Percentiles rank a stretch among this genome's conserved stretches.
Conservation (phyloP, 64 coral and sea anemone genomes). For the Porites australiensis region DNA sequence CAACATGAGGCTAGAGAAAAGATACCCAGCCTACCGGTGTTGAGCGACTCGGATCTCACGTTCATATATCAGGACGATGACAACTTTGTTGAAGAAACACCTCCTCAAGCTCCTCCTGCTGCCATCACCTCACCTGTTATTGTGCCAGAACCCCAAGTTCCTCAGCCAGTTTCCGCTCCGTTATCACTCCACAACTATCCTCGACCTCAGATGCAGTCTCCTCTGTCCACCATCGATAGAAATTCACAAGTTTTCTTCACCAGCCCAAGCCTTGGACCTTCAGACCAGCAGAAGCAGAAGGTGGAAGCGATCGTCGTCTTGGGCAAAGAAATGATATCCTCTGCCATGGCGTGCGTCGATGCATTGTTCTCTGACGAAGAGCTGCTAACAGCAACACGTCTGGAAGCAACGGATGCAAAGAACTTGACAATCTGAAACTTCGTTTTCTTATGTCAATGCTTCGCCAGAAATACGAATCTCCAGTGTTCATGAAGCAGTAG, state of each 20-base stretch:
- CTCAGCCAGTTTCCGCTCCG: neutral
- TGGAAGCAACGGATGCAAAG: no score
- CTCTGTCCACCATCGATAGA: neutral
- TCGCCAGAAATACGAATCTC: no score
- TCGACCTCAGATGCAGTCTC: neutral
- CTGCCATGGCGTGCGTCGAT: no score
- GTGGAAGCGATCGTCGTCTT: neutral
- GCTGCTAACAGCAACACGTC: no score
- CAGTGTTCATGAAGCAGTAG: no score
- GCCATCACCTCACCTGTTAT: conserved; percentile 4
- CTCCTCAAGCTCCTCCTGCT: neutral
- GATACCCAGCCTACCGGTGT: neutral
- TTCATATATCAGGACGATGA: neutral
- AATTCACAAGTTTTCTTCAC: neutral
- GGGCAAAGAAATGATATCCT: no score
- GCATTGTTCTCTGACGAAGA: no score
- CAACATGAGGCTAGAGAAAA: neutral
- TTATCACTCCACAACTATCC: neutral
- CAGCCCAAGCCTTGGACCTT: conserved; percentile 2
- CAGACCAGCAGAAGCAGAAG: neutral
- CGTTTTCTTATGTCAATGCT: no score
- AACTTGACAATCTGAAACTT: no score
- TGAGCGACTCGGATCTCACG: neutral
- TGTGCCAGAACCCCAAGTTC: conserved; percentile 15
- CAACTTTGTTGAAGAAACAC: neutral